Evolutionary conservation across 1,140 invertebrate genomes (phyloP).

Genomic region (Caenorhabditis inopinata): DNA sequence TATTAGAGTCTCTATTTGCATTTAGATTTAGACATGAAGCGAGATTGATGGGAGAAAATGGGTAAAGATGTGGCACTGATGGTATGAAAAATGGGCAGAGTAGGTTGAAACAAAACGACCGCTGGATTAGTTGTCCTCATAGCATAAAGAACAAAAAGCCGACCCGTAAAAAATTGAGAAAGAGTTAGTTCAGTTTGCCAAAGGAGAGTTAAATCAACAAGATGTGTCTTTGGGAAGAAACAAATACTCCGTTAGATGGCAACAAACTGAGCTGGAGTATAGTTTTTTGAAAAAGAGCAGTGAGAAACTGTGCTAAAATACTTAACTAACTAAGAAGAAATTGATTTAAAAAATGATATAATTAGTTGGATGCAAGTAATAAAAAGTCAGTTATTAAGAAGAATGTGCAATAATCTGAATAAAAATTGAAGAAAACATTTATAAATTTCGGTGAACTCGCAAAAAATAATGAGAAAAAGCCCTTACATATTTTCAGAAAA

Average conservation of each 20-base stretch:
- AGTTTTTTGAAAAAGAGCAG: neutral
- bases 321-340: no score
- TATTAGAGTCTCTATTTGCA: neutral
- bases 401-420: no score
- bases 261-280: neutral
- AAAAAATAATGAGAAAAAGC: no score
- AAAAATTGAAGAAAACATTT: no score
- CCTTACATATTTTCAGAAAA: no score
- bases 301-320: no score
- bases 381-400: no score
- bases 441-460: no score
- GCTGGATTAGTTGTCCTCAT: conserved; percentile 13
- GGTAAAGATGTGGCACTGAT: neutral
- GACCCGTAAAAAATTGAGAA: neutral
- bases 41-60: neutral
- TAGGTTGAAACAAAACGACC: neutral
- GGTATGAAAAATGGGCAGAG: neutral
- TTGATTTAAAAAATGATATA: no score
- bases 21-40: conserved; percentile 13
- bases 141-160: neutral
- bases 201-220: conserved; percentile 21
- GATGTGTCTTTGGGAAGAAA: conserved; percentile 21
- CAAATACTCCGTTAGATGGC: conserved; percentile 8
- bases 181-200: conserved; percentile 6
- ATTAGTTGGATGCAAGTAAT: no score